Conservation (phyloP, 2,888 invertebrate genomes). For the Mamestra brassicae region DNA sequence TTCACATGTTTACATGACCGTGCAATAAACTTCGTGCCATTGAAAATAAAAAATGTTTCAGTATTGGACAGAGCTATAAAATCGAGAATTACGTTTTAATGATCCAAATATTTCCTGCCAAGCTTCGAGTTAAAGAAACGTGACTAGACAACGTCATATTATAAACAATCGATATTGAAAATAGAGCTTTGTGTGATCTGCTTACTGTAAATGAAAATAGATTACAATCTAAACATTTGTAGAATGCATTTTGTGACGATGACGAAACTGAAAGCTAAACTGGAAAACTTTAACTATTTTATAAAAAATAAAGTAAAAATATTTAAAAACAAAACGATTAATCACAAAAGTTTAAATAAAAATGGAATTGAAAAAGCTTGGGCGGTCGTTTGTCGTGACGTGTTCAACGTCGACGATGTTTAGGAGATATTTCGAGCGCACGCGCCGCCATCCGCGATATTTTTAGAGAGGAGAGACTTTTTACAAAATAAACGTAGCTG, state of each 20-base stretch:
- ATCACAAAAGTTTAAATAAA: constrained; percentile 59
- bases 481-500: constrained; percentile 88
- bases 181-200: constrained; percentile 21
- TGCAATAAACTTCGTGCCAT: constrained; percentile 60
- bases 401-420: constrained; percentile 76
- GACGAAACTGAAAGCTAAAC: constrained; percentile 17
- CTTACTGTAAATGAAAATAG: constrained; percentile 29
- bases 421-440: constrained; percentile 82
- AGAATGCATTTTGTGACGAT: constrained; percentile 17
- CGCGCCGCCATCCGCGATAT: constrained; percentile 85
- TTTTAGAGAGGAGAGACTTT: constrained; percentile 89
- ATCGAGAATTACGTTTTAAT: constrained; percentile 67
- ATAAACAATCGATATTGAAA: constrained; percentile 56
- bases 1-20: constrained; percentile 61
- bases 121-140: constrained; percentile 54
- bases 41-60: constrained; percentile 62
- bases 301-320: constrained; percentile 26
- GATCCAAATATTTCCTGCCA: constrained; percentile 65
- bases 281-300: constrained; percentile 10
- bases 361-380: constrained; percentile 64
- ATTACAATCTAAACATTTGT: constrained; percentile 24
- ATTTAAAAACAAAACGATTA: constrained; percentile 58
- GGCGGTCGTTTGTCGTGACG: constrained; percentile 72
- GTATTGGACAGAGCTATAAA: constrained; percentile 60
- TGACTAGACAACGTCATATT: constrained; percentile 56